phyloP scores from a whole-genome alignment of 2,797 vertebrate species.

The Tenualosa thibaudeaui region DNA sequence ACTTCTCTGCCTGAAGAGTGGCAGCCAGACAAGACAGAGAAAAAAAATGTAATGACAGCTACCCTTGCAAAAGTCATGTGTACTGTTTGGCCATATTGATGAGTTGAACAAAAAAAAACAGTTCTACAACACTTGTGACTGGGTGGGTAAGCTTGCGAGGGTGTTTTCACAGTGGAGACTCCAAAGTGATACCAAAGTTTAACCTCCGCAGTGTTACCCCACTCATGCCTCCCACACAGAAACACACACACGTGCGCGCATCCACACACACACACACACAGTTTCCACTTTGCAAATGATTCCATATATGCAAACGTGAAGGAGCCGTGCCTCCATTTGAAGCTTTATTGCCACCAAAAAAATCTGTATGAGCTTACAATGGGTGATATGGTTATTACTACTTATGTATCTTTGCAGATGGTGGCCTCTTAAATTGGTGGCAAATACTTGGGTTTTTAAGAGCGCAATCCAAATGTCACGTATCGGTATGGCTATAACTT shows the following conservation, averaged over 20 bases:
- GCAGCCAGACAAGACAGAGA: constrained; percentile 17
- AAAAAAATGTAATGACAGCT: background rate
- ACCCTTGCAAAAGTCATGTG: background rate
- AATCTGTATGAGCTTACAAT: background rate
- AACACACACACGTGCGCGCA: constrained; percentile 47
- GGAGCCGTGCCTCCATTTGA: background rate
- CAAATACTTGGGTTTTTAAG: background rate
- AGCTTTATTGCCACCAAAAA: constrained; percentile 13
- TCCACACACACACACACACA: constrained; percentile 53
- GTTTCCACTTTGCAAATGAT: constrained; percentile 18
- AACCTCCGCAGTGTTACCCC: constrained; percentile 58
- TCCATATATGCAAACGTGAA: constrained; percentile 36
- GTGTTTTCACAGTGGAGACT: constrained; percentile 59
- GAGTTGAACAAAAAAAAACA: background rate
- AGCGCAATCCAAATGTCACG: background rate
- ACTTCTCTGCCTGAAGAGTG: background rate
- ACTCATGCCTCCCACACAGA: constrained; percentile 26
- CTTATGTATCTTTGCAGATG: background rate
- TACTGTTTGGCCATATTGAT: constrained; percentile 24
- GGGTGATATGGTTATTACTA: background rate
- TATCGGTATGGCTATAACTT: background rate
- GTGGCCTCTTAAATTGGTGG: background rate
- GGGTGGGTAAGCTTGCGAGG: constrained; percentile 58
- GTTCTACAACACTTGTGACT: constrained; percentile 30
- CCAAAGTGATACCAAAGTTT: constrained; percentile 76